Percentiles rank a stretch among this genome's conserved stretches.
Evolutionary conservation across 1,140 invertebrate genomes (phyloP).

Genomic region (Eupristina koningsbergeri): DNA sequence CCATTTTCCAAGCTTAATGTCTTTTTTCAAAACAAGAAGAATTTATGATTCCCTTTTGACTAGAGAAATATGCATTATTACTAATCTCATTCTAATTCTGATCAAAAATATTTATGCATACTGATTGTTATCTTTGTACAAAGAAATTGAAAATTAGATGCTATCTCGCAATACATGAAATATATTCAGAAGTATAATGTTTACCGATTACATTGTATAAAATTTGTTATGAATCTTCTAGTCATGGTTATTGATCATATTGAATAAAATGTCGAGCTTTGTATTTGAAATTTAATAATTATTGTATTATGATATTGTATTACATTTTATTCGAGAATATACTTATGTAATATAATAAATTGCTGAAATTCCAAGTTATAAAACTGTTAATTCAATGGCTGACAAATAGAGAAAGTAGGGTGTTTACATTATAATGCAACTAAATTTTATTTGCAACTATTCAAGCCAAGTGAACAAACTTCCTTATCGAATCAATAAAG

Average conservation of each 20-base stretch:
- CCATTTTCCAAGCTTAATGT: too few species aligned
- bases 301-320: not conserved
- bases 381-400: not conserved
- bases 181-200: not conserved
- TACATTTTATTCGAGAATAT: not conserved
- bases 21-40: too few species aligned
- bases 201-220: not conserved
- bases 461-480: not conserved
- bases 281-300: not conserved
- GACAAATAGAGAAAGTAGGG: not conserved
- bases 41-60: too few species aligned
- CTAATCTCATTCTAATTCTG: too few species aligned
- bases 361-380: not conserved
- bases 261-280: not conserved
- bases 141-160: not conserved
- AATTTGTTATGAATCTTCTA: too few species aligned
- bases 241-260: not conserved
- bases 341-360: not conserved
- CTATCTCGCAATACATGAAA: not conserved
- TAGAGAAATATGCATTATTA: too few species aligned
- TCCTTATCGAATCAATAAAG: slow-evolving; percentile 1
- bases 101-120: not conserved
- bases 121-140: not conserved
- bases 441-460: not conserved
- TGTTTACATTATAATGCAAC: not conserved